These are phyloP conservation scores for Abscondita cerata DNA, from an alignment of 2,888 invertebrate genomes.

Conservation along the genomic window DNA sequence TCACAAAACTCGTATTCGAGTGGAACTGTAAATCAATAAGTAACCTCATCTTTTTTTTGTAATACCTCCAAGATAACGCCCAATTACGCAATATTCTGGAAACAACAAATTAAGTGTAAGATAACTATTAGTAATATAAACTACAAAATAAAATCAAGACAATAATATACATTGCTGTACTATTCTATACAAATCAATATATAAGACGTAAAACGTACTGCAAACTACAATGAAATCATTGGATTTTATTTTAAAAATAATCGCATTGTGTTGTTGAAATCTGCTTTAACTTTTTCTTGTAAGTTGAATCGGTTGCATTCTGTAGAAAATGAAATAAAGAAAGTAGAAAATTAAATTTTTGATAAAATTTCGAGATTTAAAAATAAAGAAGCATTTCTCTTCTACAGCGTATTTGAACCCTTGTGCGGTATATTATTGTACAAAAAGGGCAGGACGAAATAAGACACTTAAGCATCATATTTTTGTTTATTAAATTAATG, in stretches of 20 bases:
- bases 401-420: not conserved
- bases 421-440: too few species aligned
- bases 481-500: too few species aligned
- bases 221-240: constrained; percentile 37
- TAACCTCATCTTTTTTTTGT: not conserved
- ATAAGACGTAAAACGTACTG: constrained; percentile 31
- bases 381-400: not conserved
- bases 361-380: too few species aligned
- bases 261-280: constrained; percentile 30
- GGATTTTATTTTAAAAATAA: constrained; percentile 30
- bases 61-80: not conserved
- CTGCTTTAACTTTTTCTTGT: constrained; percentile 12
- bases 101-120: too few species aligned
- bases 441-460: too few species aligned
- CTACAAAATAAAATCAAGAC: constrained; percentile 14
- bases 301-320: constrained; percentile 14
- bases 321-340: constrained; percentile 12
- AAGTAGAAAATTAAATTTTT: constrained; percentile 2
- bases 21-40: not conserved
- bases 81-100: too few species aligned
- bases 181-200: constrained; percentile 35
- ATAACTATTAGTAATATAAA: constrained; percentile 7
- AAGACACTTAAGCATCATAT: too few species aligned
- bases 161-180: constrained; percentile 37
- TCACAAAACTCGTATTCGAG: constrained; percentile 11